These are phyloP conservation scores for Artibeus lituratus DNA, from an alignment of 2,797 vertebrate genomes.

Conservation along the genomic window DNA sequence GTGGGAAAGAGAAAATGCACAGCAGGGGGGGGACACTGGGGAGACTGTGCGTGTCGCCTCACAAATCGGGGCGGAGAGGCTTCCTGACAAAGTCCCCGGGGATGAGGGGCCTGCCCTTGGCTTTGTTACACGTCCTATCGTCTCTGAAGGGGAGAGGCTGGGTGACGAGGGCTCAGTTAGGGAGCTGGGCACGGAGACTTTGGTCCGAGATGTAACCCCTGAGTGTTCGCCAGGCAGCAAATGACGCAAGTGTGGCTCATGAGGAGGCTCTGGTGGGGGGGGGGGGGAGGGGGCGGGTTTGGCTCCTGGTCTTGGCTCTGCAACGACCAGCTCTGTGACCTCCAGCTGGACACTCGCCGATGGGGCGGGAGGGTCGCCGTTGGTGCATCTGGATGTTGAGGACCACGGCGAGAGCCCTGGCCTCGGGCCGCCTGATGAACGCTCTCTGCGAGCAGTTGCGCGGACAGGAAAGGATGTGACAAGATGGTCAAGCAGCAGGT, in stretches of 20 bases:
- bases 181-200: not conserved
- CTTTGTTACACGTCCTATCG: not conserved
- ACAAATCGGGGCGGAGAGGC: fast-evolving
- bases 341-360: fast-evolving
- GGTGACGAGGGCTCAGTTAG: not conserved
- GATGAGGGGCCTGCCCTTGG: not conserved
- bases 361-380: not conserved
- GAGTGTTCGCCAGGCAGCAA: not conserved
- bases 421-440: too few species aligned
- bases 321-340: not conserved
- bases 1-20: too few species aligned
- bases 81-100: fast-evolving
- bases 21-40: fast-evolving
- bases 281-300: fast-evolving
- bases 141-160: not conserved
- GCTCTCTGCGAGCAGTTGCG: not conserved
- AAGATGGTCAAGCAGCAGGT: not conserved
- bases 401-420: not conserved
- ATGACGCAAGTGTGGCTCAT: not conserved
- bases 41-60: fast-evolving
- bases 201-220: fast-evolving
- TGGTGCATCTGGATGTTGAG: not conserved
- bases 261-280: too few species aligned
- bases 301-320: not conserved
- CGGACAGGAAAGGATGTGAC: fast-evolving